Percentiles rank a stretch among this genome's conserved stretches.
Conservation (phyloP, 2,797 vertebrate genomes). For the Anas acuta region DNA sequence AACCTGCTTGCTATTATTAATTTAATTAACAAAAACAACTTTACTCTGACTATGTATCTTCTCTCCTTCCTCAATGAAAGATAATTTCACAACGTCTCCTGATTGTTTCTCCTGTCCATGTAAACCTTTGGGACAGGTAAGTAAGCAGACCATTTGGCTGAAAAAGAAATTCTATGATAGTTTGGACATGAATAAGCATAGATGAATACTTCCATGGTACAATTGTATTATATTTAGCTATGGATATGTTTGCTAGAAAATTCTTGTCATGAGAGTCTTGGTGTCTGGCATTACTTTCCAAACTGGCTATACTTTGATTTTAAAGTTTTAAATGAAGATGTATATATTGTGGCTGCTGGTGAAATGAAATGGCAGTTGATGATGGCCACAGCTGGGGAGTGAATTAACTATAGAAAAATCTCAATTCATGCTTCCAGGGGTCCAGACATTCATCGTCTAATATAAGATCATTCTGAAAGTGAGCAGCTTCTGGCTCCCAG, state of each 20-base stretch:
- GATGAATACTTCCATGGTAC: not conserved
- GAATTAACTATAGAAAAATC: slow-evolving; percentile 60
- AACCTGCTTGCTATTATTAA: not conserved
- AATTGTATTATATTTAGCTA: not conserved
- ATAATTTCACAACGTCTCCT: not conserved
- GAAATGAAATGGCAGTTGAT: slow-evolving; percentile 8
- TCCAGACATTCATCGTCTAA: slow-evolving; percentile 12
- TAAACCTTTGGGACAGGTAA: not conserved
- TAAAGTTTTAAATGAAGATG: slow-evolving; percentile 54
- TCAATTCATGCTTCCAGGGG: slow-evolving; percentile 45
- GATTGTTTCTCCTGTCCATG: not conserved
- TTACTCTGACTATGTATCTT: not conserved
- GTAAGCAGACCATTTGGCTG: not conserved
- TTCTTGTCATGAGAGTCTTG: not conserved
- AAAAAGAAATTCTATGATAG: not conserved
- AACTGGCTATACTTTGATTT: slow-evolving; percentile 7
- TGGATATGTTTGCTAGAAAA: slow-evolving; percentile 53
- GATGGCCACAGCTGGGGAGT: slow-evolving; percentile 49
- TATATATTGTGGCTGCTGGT: slow-evolving; percentile 37
- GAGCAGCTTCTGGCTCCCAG: slow-evolving; percentile 55
- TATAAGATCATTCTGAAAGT: slow-evolving; percentile 49
- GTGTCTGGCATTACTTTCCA: slow-evolving; percentile 4
- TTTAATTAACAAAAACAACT: not conserved
- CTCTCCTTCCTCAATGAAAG: not conserved
- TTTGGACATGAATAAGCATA: not conserved